Percentiles rank a stretch among this genome's conserved stretches.
These are phyloP conservation scores for Phymatocera aterrima DNA, from an alignment of 2,888 invertebrate species.

Conservation along the genomic window DNA sequence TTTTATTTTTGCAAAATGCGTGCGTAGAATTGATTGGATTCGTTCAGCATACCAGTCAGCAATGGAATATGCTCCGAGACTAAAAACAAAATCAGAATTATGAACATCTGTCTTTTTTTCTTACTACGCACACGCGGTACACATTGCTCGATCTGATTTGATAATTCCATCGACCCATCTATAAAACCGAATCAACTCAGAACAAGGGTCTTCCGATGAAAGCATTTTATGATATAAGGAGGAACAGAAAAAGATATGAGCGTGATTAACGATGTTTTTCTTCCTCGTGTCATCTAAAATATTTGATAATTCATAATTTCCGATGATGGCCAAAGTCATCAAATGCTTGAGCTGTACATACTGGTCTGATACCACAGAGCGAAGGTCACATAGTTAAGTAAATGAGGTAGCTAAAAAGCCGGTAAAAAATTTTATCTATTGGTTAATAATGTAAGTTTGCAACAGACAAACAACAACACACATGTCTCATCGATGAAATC, in stretches of 20 bases:
- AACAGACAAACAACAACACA: neutral
- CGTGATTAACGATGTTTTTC: neutral
- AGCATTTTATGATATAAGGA: neutral
- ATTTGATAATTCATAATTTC: neutral
- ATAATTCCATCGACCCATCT: neutral
- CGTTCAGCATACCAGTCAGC: neutral
- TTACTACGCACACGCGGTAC: too few relatives aligned
- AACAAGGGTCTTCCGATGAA: neutral
- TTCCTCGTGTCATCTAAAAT: neutral
- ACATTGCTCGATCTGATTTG: neutral
- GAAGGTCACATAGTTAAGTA: neutral
- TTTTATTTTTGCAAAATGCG: too few relatives aligned
- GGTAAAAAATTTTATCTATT: neutral
- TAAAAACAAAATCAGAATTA: neutral
- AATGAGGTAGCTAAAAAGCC: neutral
- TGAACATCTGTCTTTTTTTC: neutral
- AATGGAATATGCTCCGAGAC: neutral
- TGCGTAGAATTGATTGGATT: neutral
- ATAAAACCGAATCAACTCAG: neutral
- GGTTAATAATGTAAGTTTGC: neutral
- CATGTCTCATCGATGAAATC: neutral
- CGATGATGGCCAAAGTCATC: neutral
- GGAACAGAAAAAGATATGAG: neutral
- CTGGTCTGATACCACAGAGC: neutral
- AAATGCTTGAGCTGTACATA: neutral